Base-by-base conservation (phyloP, 1,140 invertebrate species). In the Chironomus tepperi region DNA sequence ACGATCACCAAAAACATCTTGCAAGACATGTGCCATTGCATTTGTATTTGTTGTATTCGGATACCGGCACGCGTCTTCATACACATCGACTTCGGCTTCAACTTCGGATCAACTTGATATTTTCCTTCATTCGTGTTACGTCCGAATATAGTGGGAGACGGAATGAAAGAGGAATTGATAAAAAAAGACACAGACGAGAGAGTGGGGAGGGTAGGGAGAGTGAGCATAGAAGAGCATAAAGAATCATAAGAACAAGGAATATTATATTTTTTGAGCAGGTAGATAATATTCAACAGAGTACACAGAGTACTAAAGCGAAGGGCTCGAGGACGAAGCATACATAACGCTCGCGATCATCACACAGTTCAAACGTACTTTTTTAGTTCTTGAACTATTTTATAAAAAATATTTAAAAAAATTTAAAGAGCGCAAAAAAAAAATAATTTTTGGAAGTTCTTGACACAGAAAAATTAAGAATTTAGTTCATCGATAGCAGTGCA, bases 321-420 rank as follows among this genome's bases (percentile, higher is more conserved):
- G 67, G 75, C 70, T 76, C 16, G 76, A 80, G 80, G 78, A 81
- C 79, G 78, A 79, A 78, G 77, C 77, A 79, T 81, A 81, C 80
- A 82, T 81, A 81, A 75, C 78, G 80, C 57, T 70, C 73, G 72
- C 10, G 74, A 73, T 73, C 57, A 24, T 73, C 74, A 73, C 8
- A 73, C 43, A 47, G 73, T 34, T 15, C 2, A 64, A 43, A 15
- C 18, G 73, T 74, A 8, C 57, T 73, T 9, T 12, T 74, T 47
- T 8, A 73, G 34, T 70, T 42, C 42, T 73, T 73, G 47, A 24
- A 74, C n/a, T 18, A 34, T 34, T 34, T 34, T 34, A 2, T 34
- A 34, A 70, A 5, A 70, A 70, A 70, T 21, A 6, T 1, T 16
- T 67, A 19, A 19, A 70, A 70, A 21, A 19, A 10, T 70, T 9